Base-by-base conservation (phyloP, 2,113 vertebrate species). In the Poicephalus gulielmi region DNA sequence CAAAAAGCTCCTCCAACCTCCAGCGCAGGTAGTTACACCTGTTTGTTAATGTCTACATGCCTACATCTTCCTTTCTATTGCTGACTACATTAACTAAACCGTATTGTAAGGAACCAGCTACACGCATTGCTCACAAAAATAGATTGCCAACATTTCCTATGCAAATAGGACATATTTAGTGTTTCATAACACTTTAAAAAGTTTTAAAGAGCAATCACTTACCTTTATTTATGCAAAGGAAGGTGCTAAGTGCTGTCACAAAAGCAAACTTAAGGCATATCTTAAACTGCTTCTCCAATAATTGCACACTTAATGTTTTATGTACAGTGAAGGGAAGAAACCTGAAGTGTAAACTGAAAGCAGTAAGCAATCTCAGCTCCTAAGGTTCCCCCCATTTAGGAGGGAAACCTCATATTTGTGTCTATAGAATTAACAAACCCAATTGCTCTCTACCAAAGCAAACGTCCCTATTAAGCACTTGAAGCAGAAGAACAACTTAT, bases 391-490 rank as follows among this genome's bases (percentile, higher is more conserved):
- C 49, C 77, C 53, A 44, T 75, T 94, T 93, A 77, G 50, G 31
- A 80, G 49, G 41, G 44, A 83, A 70, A 68, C 30, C 47, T 83
- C 35, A 2, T 43, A 28, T 68, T 53, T 93, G 52, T 59, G 53
- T 41, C 79, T 20, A 80, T 13, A 70, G 44, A 66, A 96, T 83
- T 63, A 95, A 87, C 67, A 96, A 96, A 94, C 46, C 33, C 75
- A 92, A 81, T 9, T 83, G 79, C 63, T 77, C 47, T 83, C 77
- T 57, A 69, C 30, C 11, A 80, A 93, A 77, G 79, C 44, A 69
- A 96, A 92, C 5, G 43, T 74, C 55, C 86, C 79, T 43, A 91
- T 93, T 94, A 96, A 90, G 44, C 76, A 93, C 92, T 80, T 67
- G 43, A 88, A 91, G 82, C 63, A 95, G 67, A 79, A 95, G 53